phyloP scores from a whole-genome alignment of 92 coral and sea anemone species.

The Micromussa lordhowensis region DNA sequence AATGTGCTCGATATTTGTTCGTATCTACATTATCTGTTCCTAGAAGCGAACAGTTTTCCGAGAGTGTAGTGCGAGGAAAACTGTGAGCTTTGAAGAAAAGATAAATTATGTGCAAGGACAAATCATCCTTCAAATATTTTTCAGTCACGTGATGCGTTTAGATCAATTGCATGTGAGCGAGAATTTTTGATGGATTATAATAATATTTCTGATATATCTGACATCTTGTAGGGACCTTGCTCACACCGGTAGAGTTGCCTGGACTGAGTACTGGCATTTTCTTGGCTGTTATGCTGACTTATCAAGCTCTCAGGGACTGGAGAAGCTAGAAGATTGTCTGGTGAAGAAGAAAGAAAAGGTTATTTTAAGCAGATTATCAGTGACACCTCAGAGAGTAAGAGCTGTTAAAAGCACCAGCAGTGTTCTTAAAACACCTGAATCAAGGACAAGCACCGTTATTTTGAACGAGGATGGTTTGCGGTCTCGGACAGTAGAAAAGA shows the following conservation, averaged over 20 bases:
- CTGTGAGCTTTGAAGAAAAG: no score
- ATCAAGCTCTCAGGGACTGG: slow-evolving; percentile 76
- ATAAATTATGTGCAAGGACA: no score
- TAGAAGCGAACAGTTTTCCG: no score
- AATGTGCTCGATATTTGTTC: no score
- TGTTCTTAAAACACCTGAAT: slow-evolving; percentile 40
- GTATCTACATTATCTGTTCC: no score
- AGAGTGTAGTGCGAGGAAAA: no score
- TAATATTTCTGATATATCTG: background rate
- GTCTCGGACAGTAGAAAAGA: background rate
- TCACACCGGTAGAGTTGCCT: slow-evolving; percentile 71
- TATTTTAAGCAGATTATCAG: slow-evolving; percentile 25
- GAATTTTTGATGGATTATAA: no score
- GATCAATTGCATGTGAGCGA: no score
- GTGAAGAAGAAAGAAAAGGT: slow-evolving; percentile 38
- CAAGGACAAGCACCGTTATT: slow-evolving; percentile 27
- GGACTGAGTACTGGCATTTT: slow-evolving; percentile 95
- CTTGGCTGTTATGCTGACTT: slow-evolving; percentile 87
- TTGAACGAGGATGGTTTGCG: background rate
- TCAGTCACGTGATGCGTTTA: no score
- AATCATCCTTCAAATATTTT: no score
- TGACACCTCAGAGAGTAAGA: slow-evolving; percentile 41
- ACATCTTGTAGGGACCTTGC: slow-evolving; percentile 76
- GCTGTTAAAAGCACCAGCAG: background rate
- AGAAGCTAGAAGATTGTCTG: slow-evolving; percentile 79